Evolutionary conservation across 2,797 vertebrate genomes (phyloP), one percentile per base, ranked within the genome.

Genomic region (Tympanoctomys barrerae): DNA sequence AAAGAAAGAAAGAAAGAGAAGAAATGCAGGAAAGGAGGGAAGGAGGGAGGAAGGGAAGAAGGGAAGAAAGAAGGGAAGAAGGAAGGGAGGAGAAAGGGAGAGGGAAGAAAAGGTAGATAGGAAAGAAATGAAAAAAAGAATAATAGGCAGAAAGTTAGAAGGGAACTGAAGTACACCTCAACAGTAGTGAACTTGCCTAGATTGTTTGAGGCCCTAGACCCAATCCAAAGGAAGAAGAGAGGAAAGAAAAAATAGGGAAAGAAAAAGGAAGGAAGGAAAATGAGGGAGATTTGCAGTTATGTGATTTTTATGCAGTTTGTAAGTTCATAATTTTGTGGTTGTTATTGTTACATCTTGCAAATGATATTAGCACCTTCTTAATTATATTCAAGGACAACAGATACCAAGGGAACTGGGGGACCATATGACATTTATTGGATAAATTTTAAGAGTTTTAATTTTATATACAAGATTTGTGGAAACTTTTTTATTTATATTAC

Each of bases 361-460:
- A 33, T 86, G 28, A 62, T 91, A n/a, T 46, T 89, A 77, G 31
- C 19, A 81, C 21, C 57, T 79, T 95, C 42, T 16, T 89, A 33
- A 49, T 85, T 94, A 36, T 61, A 24, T 22, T 57, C 36, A 11
- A 93, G 57, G 26, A 82, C 46, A n/a, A 86, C 8, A 95, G 66
- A 81, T 85, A 78, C 11, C 33, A 71, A 75, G 16, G 7, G 4
- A 71, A 83, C 39, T 90, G 12, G 12, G 33, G 62, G 24, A 21
- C 39, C 73, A 24, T 61, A 28, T 83, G 31, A 42, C 18, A 68
- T 49, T 66, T 89, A 57, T 75, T 78, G 92, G 31, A 26, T 84
- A 86, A 54, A 13, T 95, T 80, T 82, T 57, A 71, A 64, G 36
- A 87, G 13, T n/a, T 91, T 79, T 77, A 87, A 80, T 84, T 95